phyloP scores from a whole-genome alignment of 2,113 vertebrate species.

The Telmatochromis sp. region DNA sequence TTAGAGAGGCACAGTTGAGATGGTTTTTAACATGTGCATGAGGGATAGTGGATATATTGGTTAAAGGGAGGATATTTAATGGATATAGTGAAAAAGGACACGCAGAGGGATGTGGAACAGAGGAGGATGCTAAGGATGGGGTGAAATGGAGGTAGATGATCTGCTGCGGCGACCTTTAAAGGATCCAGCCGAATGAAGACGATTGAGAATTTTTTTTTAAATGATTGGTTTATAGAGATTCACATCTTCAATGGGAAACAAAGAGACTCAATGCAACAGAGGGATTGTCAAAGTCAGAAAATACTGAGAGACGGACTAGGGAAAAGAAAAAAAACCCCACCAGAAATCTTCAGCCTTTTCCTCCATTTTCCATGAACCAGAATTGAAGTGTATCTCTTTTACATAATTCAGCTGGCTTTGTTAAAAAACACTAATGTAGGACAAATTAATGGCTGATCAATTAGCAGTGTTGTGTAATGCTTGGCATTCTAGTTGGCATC shows the following conservation, averaged over 20 bases:
- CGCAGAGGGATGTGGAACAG: not conserved
- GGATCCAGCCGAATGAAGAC: not conserved
- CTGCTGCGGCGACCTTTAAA: not conserved
- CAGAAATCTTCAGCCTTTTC: not conserved
- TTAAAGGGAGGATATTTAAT: not conserved
- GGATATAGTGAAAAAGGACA: not conserved
- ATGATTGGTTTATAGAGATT: not conserved
- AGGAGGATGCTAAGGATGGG: not conserved
- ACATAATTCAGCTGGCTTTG: not conserved
- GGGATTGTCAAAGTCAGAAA: not conserved
- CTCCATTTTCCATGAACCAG: not conserved
- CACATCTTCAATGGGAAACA: not conserved
- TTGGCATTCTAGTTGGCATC: conserved; percentile 10
- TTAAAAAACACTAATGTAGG: conserved; percentile 16
- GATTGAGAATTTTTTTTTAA: fast-evolving
- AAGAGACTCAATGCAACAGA: not conserved
- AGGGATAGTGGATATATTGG: not conserved
- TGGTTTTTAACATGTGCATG: not conserved
- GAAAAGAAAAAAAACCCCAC: fast-evolving
- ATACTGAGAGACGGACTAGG: not conserved
- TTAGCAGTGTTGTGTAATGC: conserved; percentile 31
- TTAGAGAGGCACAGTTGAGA: not conserved
- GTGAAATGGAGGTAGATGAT: not conserved
- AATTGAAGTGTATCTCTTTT: not conserved
- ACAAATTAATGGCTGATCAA: conserved; percentile 29